phyloP scores from a whole-genome alignment of 2,797 vertebrate species.

The Pangasius krempfi region DNA sequence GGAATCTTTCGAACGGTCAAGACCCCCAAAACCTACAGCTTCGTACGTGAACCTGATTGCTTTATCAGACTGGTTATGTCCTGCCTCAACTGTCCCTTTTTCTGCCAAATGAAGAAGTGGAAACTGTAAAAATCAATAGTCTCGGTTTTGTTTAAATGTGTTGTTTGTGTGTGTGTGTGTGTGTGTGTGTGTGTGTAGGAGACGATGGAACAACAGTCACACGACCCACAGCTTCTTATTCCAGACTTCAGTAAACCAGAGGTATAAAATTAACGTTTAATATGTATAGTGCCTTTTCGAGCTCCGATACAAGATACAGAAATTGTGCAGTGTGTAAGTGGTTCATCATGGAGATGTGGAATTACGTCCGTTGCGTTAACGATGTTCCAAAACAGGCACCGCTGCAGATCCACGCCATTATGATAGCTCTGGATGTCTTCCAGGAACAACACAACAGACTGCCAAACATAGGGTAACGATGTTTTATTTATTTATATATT shows the following conservation, averaged over 20 bases:
- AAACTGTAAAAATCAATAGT: background rate
- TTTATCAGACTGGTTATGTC: background rate
- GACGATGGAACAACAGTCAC: conserved; percentile 85
- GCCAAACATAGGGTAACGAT: conserved; percentile 87
- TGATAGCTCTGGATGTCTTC: conserved; percentile 90
- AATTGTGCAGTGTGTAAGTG: no score
- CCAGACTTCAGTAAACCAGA: conserved; percentile 95
- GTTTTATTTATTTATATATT: background rate
- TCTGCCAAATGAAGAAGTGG: background rate
- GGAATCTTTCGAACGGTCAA: conserved; percentile 92
- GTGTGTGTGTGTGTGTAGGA: conserved; percentile 75
- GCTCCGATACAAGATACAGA: background rate
- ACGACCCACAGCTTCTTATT: conserved; percentile 83
- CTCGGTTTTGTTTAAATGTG: background rate
- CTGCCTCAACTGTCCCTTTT: background rate
- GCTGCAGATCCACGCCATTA: conserved; percentile 87
- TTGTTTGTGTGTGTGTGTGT: conserved; percentile 28
- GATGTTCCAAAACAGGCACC: conserved; percentile 79
- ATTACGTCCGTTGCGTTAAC: background rate
- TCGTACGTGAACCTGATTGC: conserved; percentile 80
- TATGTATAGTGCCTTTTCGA: background rate
- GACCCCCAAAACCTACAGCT: conserved; percentile 83
- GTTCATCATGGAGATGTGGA: no score
- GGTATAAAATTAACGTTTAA: conserved; percentile 70
- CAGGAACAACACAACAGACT: conserved; percentile 84